phyloP scores from a whole-genome alignment of 37 sponge, comb jelly and placozoan species.

The Ianthella basta region DNA sequence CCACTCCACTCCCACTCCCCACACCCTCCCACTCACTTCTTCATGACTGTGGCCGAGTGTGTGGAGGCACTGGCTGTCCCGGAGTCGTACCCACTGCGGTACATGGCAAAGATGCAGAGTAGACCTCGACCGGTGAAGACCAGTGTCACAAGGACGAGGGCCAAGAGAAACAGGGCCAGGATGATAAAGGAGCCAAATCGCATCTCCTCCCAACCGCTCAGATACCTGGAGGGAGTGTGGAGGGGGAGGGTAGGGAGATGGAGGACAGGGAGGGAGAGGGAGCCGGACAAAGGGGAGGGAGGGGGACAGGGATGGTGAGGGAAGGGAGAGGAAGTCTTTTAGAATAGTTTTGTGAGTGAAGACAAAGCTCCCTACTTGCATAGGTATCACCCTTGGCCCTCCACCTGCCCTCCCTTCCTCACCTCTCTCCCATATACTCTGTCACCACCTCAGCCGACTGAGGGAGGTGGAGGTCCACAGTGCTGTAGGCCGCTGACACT shows the following conservation, averaged over 20 bases:
- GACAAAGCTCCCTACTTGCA: too few species aligned
- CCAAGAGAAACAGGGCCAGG: conserved; percentile 42
- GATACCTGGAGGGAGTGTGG: conserved; percentile 29
- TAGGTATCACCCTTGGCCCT: not conserved
- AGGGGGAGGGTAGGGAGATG: not conserved
- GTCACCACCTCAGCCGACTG: conserved; percentile 27
- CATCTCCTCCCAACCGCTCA: conserved; percentile 54
- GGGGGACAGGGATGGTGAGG: conserved; percentile 3
- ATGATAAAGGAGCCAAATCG: conserved; percentile 29
- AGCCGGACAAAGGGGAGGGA: conserved; percentile 21
- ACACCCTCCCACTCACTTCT: conserved; percentile 44
- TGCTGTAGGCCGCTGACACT: not conserved
- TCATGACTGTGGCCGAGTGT: conserved; percentile 55
- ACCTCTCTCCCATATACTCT: conserved; percentile 48
- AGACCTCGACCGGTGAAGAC: conserved; percentile 54
- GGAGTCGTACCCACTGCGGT: conserved; percentile 45
- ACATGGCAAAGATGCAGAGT: conserved; percentile 31
- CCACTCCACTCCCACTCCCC: too few species aligned
- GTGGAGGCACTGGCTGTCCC: conserved; percentile 35
- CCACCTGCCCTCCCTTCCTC: not conserved
- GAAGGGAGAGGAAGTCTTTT: not conserved
- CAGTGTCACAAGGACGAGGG: conserved; percentile 37
- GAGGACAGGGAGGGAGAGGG: not conserved
- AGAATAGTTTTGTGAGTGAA: too few species aligned
- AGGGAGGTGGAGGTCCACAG: conserved; percentile 37